Evolutionary conservation across 2,888 invertebrate species (phyloP).

Genomic region (Tolmerus cingulatus): DNA sequence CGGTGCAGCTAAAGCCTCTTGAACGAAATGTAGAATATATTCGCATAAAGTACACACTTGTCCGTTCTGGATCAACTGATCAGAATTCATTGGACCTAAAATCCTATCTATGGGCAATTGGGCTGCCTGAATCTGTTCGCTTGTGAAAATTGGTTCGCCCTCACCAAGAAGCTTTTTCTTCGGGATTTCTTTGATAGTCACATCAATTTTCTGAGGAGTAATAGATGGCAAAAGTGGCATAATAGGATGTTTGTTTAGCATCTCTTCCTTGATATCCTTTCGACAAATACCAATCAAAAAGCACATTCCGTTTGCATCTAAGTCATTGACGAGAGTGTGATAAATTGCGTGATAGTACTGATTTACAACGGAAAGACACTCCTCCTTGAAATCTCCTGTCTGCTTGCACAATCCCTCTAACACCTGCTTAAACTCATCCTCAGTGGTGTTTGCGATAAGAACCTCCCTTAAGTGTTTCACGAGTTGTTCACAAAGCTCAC

Average conservation of each 20-base stretch:
- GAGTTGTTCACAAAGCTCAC: slow-evolving; percentile 85
- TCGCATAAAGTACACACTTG: slow-evolving; percentile 79
- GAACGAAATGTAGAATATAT: slow-evolving; percentile 81
- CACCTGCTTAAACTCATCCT: slow-evolving; percentile 79
- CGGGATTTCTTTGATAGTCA: slow-evolving; percentile 53
- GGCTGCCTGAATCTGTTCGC: slow-evolving; percentile 58
- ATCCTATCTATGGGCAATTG: slow-evolving; percentile 66
- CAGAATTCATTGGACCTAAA: slow-evolving; percentile 61
- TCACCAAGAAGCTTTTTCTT: slow-evolving; percentile 54
- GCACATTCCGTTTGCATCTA: slow-evolving; percentile 77
- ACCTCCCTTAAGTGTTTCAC: slow-evolving; percentile 81
- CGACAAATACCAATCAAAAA: slow-evolving; percentile 68
- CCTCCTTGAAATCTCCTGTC: slow-evolving; percentile 74
- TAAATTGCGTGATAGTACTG: slow-evolving; percentile 82
- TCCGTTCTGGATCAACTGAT: slow-evolving; percentile 61
- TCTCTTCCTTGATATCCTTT: slow-evolving; percentile 51
- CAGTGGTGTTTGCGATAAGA: slow-evolving; percentile 84
- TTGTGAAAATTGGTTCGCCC: slow-evolving; percentile 58
- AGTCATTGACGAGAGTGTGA: slow-evolving; percentile 70
- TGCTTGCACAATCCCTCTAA: slow-evolving; percentile 82
- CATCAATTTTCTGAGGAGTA: slow-evolving; percentile 62
- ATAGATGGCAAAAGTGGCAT: slow-evolving; percentile 70
- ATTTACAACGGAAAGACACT: slow-evolving; percentile 80
- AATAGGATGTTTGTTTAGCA: slow-evolving; percentile 61
- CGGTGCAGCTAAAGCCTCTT: slow-evolving; percentile 74